Conservation (phyloP, 2,797 vertebrate genomes). For the Phrynocephalus forsythii region DNA sequence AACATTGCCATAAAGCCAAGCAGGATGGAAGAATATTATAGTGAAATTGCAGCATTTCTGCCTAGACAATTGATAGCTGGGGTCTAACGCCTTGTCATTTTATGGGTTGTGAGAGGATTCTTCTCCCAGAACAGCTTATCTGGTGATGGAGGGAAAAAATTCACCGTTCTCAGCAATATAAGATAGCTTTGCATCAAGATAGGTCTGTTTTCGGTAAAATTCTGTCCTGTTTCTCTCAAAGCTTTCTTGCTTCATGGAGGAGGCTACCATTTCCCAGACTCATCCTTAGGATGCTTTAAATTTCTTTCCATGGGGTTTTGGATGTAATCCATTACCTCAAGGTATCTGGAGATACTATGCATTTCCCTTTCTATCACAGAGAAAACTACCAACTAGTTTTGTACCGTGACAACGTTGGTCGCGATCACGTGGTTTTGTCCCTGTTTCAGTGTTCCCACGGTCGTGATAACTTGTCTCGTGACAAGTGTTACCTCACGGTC, state of each 20-base stretch:
- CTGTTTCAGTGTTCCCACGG: too few species aligned
- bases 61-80: neutral
- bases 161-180: neutral
- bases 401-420: too few species aligned
- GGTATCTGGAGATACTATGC: neutral
- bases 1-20: neutral
- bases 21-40: slow-evolving; percentile 15
- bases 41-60: slow-evolving; percentile 16
- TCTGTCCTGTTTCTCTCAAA: neutral
- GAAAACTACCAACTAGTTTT: too few species aligned
- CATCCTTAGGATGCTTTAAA: neutral
- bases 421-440: too few species aligned
- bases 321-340: neutral
- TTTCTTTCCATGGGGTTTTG: neutral
- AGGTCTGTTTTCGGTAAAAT: neutral
- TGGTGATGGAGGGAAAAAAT: neutral
- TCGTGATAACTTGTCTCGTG: too few species aligned
- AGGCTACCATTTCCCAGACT: neutral
- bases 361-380: neutral
- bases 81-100: slow-evolving; percentile 18
- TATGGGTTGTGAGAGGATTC: slow-evolving; percentile 3
- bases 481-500: too few species aligned
- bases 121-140: neutral
- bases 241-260: neutral
- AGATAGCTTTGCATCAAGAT: neutral